Evolutionary conservation across 2,113 vertebrate species (phyloP), one percentile per base, ranked within the genome.

Genomic region (Typhlomys cinereus): DNA sequence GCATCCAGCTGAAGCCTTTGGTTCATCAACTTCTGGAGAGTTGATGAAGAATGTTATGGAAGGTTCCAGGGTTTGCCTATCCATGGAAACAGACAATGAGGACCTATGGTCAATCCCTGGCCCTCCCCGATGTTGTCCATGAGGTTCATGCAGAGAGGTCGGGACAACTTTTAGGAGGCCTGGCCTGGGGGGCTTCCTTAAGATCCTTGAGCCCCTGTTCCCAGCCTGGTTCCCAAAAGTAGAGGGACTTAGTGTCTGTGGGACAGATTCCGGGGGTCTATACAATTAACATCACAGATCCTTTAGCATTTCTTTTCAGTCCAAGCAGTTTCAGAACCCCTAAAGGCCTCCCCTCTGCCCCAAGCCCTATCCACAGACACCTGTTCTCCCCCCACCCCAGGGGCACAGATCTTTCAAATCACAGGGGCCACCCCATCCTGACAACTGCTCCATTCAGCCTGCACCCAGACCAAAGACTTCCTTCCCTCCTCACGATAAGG

Each of bases 381-480:
- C 29, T 48, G 10, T 2, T 66, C 44, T 89, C 61, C 34, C 75
- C 34, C 67, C 10, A 25, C 34, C 67, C 10, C 25, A 70, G 4
- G 66, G 74, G 27, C 31, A 23, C n/a, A 13, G 78, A 39, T n/a
- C 74, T 57, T 79, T 23, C 61, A 76, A 83, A 75, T 91, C 95
- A 85, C 93, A 89, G 62, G 27, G 50, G 34, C 90, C 54, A n/a
- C 48, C 52, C 18, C 1, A 44, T 54, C 54, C 92, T 36, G 76
- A 34, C 88, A 79, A 39, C 88, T 89, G 94, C 92, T 70, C 70
- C 80, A 75, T 95, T 89, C 87, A 67, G 81, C 81, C 48, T 82
- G 96, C 95, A 88, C 89, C 83, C 57, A 89, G 88, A 89, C 93
- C 81, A 73, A 73, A 87, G n/a, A 54, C 85, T 91, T 92, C 85